phyloP scores from a whole-genome alignment of 2,113 vertebrate species.

The Vireo altiloquus region DNA sequence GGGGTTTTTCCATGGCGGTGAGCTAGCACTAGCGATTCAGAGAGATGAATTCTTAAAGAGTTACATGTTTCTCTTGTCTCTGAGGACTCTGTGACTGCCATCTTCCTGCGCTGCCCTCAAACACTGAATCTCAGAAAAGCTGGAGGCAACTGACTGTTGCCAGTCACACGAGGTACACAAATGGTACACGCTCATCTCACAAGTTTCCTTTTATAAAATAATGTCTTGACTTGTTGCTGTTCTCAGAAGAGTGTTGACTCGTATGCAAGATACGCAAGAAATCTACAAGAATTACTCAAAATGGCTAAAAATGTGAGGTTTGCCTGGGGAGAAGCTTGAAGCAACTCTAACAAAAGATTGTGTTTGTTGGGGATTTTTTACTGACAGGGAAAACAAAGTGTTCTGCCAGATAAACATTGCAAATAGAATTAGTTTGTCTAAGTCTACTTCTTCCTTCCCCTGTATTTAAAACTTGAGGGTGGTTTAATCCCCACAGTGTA shows the following conservation, averaged over 20 bases:
- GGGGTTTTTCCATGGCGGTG: fast-evolving
- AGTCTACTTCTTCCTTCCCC: neutral
- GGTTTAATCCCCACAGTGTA: neutral
- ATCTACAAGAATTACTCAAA: neutral
- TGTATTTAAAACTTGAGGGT: neutral
- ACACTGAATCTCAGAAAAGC: neutral
- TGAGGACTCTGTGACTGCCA: fast-evolving
- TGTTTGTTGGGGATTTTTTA: neutral
- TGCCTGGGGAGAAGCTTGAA: neutral
- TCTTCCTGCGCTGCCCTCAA: neutral
- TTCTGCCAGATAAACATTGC: neutral
- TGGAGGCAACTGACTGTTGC: neutral
- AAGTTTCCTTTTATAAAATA: neutral
- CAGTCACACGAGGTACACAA: neutral
- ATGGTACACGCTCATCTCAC: neutral
- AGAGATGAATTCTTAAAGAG: neutral
- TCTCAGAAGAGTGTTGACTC: neutral
- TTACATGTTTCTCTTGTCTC: neutral
- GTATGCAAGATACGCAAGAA: neutral
- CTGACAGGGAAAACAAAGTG: neutral
- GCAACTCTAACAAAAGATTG: neutral
- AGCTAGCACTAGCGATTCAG: neutral
- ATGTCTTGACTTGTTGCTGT: neutral
- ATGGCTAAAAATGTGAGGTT: neutral
- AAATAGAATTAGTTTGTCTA: neutral